Percentiles rank a stretch among this genome's conserved stretches.
phyloP scores from a whole-genome alignment of 2,113 vertebrate species.

The Rhegmatorhina hoffmannsi region DNA sequence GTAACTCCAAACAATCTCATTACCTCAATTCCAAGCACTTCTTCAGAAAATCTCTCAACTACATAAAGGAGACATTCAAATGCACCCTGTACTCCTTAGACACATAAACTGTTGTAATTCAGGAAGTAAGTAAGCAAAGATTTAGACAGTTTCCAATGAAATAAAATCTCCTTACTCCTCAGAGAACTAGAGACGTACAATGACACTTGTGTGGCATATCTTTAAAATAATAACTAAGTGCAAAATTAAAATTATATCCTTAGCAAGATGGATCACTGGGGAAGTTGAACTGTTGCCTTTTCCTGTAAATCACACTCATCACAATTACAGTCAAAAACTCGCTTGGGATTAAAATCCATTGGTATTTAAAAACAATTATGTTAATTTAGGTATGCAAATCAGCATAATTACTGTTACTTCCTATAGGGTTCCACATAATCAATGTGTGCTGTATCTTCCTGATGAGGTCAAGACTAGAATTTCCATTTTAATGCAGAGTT shows the following conservation, averaged over 20 bases:
- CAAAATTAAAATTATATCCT: conserved; percentile 39
- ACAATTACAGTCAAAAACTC: conserved; percentile 52
- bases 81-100: not conserved
- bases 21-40: not conserved
- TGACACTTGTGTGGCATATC: not conserved
- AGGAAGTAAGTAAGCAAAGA: not conserved
- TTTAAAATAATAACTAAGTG: conserved; percentile 29
- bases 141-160: not conserved
- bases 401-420: conserved; percentile 48
- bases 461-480: conserved; percentile 16
- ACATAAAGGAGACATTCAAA: not conserved
- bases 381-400: conserved; percentile 48
- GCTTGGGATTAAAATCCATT: conserved; percentile 32
- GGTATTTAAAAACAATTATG: conserved; percentile 62
- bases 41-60: not conserved
- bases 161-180: not conserved
- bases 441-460: conserved; percentile 11
- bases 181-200: not conserved
- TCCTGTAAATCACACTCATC: conserved; percentile 26
- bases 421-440: conserved; percentile 50
- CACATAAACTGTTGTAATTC: not conserved
- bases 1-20: not conserved
- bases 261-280: conserved; percentile 4
- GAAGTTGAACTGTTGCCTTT: conserved; percentile 46
- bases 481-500: conserved; percentile 14